Percentiles rank a stretch among this genome's conserved stretches.
Evolutionary conservation across 2,888 invertebrate genomes (phyloP).

Genomic region (Chalcis sispes): DNA sequence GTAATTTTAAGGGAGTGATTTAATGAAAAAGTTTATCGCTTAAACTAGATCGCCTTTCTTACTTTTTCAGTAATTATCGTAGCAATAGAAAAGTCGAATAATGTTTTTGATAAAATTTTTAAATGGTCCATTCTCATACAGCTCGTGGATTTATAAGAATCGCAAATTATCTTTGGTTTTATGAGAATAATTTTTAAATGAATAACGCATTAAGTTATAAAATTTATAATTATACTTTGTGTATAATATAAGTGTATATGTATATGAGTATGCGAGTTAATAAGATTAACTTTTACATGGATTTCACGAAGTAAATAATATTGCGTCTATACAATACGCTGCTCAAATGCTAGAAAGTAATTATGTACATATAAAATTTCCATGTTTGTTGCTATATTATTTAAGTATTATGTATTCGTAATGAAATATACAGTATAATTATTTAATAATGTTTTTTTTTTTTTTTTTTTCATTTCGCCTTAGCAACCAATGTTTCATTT

Average conservation of each 20-base stretch:
- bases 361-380: constrained; percentile 69
- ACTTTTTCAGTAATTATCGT: not conserved
- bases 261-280: constrained; percentile 53
- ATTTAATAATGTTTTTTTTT: constrained; percentile 32
- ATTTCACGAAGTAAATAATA: constrained; percentile 49
- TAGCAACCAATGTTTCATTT: no score
- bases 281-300: constrained; percentile 60
- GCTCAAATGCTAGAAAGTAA: constrained; percentile 55
- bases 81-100: not conserved
- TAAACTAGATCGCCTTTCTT: constrained; percentile 18
- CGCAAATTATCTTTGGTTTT: constrained; percentile 40
- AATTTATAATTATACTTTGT: constrained; percentile 49
- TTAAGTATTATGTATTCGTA: constrained; percentile 68
- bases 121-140: not conserved
- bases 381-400: constrained; percentile 73
- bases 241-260: constrained; percentile 56
- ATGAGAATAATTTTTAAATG: constrained; percentile 44
- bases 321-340: constrained; percentile 51
- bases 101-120: not conserved
- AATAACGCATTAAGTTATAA: constrained; percentile 37
- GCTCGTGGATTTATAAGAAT: constrained; percentile 12
- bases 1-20: not conserved
- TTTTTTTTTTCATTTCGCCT: no score
- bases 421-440: constrained; percentile 52
- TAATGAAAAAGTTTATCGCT: not conserved